Base-by-base conservation (phyloP, 1,140 invertebrate genomes). In the Pseudomyrmex dendroicus region DNA sequence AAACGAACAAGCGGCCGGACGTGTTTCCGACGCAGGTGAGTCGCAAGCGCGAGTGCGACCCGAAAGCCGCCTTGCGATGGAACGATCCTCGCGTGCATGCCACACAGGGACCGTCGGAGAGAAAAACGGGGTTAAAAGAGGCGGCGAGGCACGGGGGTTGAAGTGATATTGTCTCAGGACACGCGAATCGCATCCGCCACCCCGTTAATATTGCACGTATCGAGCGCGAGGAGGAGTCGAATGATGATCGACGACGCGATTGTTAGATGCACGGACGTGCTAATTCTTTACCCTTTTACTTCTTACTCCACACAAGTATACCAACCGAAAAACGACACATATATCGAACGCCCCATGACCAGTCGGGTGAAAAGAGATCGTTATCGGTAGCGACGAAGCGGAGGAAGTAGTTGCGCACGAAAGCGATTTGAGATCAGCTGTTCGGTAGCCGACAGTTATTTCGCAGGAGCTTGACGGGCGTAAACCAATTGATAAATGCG, bases 1-100 rank as follows among this genome's bases (percentile, higher is more conserved):
- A 25, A 35, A n/a, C 12, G 50, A 52, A 13, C 50, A 13, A 63
- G 25, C 54, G 74, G 50, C 63, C 46, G n/a, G 48, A 48, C 50
- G 52, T 44, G 46, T 12, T 59, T 50, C 12, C 50, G 54, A 76
- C 44, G 35, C 86, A 88, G 87, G 88, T 89, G 87, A 89, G 88
- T 85, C 77, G 62, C 50, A 22, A 35, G 54, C 54, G 54, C 20
- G 5, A 56, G 61, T 70, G 76, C 63, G 63, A 77, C 50, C 17
- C 7, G 67, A 50, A 57, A 67, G 22, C 35, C 64, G 62, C 56
- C 56, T 67, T 8, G 15, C 67, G 13, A 22, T 52, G 25, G 12
- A 13, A 61, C 17, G 52, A 25, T 72, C 59, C 61, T 80, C 56
- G 52, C 70, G 52, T 61, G 63, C 82, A 56, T 52, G 70, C 20